phyloP scores from a whole-genome alignment of 1,140 invertebrate genomes.

The Euglossa dilemma region DNA sequence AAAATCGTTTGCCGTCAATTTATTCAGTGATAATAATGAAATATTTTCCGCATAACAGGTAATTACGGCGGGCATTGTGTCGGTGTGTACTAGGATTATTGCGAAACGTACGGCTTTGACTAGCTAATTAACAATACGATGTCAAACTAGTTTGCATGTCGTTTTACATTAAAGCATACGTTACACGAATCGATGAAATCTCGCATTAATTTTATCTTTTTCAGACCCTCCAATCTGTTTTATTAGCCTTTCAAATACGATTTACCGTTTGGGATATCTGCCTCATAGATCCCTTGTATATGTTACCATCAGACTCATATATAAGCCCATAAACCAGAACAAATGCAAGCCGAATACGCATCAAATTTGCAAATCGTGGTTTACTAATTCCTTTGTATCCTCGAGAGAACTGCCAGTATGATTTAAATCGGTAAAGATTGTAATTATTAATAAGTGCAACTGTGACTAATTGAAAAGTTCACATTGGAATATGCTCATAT shows the following conservation, averaged over 20 bases:
- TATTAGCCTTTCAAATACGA: slow-evolving; percentile 5
- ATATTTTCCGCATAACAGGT: background rate
- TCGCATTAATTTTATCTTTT: background rate
- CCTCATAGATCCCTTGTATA: background rate
- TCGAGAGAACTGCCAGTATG: too few species aligned
- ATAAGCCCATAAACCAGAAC: background rate
- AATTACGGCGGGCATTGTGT: background rate
- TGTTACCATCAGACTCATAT: background rate
- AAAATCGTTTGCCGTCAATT: background rate
- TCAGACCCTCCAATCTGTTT: background rate
- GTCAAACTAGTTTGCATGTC: background rate
- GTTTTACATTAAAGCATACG: slow-evolving; percentile 11
- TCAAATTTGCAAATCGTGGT: background rate
- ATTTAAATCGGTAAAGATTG: too few species aligned
- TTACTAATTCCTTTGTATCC: background rate
- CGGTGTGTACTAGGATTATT: slow-evolving; percentile 19
- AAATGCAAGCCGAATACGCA: background rate
- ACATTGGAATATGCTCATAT: too few species aligned
- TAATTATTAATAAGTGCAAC: too few species aligned
- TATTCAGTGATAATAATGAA: background rate
- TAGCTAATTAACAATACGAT: slow-evolving; percentile 4
- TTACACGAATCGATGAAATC: slow-evolving; percentile 5
- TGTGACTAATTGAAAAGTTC: too few species aligned
- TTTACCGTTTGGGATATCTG: background rate
- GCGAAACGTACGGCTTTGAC: background rate